Conservation (phyloP, 2,888 invertebrate species). For the Hyalella azteca region DNA sequence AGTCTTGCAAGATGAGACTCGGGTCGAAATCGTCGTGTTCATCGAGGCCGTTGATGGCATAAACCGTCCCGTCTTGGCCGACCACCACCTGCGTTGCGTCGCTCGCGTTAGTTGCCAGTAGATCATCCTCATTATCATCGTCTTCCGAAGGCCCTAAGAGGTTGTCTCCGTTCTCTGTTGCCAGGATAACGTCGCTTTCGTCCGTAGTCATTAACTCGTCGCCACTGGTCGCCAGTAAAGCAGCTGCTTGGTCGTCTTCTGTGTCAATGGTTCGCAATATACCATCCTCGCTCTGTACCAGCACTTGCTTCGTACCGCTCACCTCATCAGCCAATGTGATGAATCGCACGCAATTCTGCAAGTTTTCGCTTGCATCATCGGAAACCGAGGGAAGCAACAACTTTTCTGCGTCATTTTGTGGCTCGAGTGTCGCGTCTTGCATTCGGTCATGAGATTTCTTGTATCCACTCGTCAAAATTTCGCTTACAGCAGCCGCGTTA, state of each 20-base stretch:
- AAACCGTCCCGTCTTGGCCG: not conserved
- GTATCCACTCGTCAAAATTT: not conserved
- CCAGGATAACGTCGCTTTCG: too few relatives aligned
- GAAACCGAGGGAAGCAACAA: not conserved
- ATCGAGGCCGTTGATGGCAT: not conserved
- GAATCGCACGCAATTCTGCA: not conserved
- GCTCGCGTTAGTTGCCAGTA: not conserved
- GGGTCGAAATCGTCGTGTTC: not conserved
- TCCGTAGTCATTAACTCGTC: too few relatives aligned
- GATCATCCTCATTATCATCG: not conserved
- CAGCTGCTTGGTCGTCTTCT: not conserved
- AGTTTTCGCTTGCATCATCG: not conserved
- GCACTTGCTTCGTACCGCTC: not conserved
- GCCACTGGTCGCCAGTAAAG: not conserved
- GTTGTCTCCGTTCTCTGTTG: too few relatives aligned
- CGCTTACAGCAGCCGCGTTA: not conserved
- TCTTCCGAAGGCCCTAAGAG: too few relatives aligned
- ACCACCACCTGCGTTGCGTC: not conserved
- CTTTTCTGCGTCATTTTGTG: not conserved
- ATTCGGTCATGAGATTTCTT: not conserved
- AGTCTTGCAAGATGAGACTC: not conserved
- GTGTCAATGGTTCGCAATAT: not conserved
- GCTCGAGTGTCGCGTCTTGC: not conserved
- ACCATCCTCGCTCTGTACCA: not conserved
- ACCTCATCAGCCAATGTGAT: slow-evolving; percentile 5